Evolutionary conservation across 2,113 vertebrate genomes (phyloP).

Genomic region (Theropithecus gelada): DNA sequence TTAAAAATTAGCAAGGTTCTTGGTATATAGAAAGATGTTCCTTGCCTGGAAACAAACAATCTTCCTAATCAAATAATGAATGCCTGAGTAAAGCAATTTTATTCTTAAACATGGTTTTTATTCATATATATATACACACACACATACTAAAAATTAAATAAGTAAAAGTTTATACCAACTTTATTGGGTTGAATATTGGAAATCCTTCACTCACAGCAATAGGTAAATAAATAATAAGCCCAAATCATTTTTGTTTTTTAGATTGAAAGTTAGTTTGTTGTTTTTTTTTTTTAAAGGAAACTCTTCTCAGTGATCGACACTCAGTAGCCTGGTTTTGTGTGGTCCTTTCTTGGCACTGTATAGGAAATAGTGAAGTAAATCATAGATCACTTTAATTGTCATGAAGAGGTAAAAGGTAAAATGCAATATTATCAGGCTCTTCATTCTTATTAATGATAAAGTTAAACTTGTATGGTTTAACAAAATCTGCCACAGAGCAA

Average conservation of each 20-base stretch:
- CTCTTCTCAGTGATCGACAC: background rate
- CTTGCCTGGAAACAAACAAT: background rate
- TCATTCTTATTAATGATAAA: constrained; percentile 47
- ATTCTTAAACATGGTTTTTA: background rate
- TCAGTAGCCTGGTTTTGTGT: background rate
- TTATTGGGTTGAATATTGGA: background rate
- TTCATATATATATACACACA: background rate
- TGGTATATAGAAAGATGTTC: background rate
- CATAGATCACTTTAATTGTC: background rate
- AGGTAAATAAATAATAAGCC: background rate
- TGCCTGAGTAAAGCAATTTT: background rate
- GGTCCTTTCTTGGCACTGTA: background rate
- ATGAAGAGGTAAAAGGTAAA: constrained; percentile 50
- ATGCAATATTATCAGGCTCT: constrained; percentile 13
- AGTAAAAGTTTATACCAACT: background rate
- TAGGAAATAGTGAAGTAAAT: background rate
- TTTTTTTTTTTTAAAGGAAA: background rate
- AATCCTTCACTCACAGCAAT: background rate
- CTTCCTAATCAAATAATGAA: background rate
- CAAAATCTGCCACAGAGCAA: constrained; percentile 37
- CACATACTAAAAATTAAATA: background rate
- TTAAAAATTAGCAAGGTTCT: background rate
- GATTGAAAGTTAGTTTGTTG: background rate
- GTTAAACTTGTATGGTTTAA: constrained; percentile 59
- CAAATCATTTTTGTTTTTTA: background rate